phyloP scores from a whole-genome alignment of 2,113 vertebrate genomes.

The Buteo buteo region DNA sequence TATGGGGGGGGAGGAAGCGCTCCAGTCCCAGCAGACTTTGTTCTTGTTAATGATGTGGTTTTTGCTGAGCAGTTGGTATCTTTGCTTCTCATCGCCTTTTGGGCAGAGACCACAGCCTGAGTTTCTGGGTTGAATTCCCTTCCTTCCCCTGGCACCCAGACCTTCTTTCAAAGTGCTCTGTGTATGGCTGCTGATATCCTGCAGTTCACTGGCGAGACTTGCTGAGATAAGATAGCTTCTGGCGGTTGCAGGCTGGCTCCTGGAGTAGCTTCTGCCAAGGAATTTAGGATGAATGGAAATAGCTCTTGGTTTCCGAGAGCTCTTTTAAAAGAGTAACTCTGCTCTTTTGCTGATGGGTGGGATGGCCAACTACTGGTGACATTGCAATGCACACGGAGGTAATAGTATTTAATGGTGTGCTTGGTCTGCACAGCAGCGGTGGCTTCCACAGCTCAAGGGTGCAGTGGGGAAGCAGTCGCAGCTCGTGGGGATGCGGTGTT shows the following conservation, averaged over 20 bases:
- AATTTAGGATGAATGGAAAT: neutral
- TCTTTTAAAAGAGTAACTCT: neutral
- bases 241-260: neutral
- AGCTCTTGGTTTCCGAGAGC: neutral
- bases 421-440: neutral
- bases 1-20: neutral
- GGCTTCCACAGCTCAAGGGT: neutral
- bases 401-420: rapidly evolving
- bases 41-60: neutral
- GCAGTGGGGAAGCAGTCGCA: neutral
- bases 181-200: neutral
- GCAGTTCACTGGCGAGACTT: neutral
- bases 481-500: neutral
- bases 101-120: neutral
- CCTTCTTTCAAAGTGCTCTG: neutral
- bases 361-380: neutral
- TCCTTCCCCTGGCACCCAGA: neutral
- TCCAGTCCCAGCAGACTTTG: neutral
- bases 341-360: neutral
- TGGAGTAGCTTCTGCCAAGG: neutral
- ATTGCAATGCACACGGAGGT: rapidly evolving
- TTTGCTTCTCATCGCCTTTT: neutral
- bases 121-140: neutral
- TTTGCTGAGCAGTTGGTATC: neutral
- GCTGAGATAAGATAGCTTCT: neutral